These are phyloP conservation scores for Mus spretus DNA, from an alignment of 2,797 vertebrate genomes.

Conservation along the genomic window DNA sequence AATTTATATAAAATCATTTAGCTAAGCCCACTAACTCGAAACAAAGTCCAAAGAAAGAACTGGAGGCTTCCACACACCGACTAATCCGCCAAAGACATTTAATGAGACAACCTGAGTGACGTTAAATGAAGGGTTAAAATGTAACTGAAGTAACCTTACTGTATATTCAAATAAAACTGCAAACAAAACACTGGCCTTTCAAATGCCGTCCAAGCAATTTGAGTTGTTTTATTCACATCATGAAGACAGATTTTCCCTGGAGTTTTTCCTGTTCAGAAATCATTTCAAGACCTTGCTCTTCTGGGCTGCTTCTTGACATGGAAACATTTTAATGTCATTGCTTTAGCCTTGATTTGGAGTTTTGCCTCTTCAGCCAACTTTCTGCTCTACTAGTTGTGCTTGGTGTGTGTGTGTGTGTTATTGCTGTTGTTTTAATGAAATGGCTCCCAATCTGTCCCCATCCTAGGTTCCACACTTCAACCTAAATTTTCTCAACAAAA, in stretches of 20 bases:
- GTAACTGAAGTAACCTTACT: constrained; percentile 49
- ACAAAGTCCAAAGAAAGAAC: constrained; percentile 54
- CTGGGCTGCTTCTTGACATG: constrained; percentile 70
- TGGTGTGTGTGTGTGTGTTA: too few relatives aligned
- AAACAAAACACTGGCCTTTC: constrained; percentile 66
- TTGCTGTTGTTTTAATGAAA: not conserved
- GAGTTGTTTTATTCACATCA: constrained; percentile 74
- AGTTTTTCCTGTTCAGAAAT: constrained; percentile 74
- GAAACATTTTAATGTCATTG: constrained; percentile 77
- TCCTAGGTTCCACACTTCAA: not conserved
- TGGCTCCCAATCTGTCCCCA: not conserved
- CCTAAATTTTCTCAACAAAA: constrained; percentile 68
- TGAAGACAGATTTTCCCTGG: constrained; percentile 70
- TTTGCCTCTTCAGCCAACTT: constrained; percentile 66
- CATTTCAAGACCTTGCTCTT: constrained; percentile 60
- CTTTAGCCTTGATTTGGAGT: constrained; percentile 62
- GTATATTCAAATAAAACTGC: constrained; percentile 64
- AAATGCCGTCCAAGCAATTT: constrained; percentile 68
- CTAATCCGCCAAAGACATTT: not conserved
- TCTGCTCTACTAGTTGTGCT: constrained; percentile 35
- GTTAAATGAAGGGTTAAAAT: constrained; percentile 66
- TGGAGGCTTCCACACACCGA: constrained; percentile 22
- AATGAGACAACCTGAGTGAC: constrained; percentile 51
- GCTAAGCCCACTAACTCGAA: constrained; percentile 43
- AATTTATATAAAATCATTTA: constrained; percentile 48